Percentiles rank a stretch among this genome's conserved stretches.
These are phyloP conservation scores for Molossus alvarezi DNA, from an alignment of 2,797 vertebrate genomes.

Conservation along the genomic window DNA sequence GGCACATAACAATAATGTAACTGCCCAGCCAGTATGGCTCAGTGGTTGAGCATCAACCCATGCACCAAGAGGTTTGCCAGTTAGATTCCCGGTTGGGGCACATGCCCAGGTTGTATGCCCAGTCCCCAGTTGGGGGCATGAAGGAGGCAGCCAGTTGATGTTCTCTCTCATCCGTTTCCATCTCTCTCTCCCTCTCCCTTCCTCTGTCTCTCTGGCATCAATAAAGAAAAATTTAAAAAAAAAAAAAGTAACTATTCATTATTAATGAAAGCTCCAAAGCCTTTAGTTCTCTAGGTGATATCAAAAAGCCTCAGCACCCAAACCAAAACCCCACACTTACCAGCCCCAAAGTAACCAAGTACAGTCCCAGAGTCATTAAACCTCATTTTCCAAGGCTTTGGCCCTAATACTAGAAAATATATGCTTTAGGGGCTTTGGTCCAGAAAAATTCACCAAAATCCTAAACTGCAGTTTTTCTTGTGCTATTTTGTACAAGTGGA, in stretches of 20 bases:
- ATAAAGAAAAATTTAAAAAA: no score
- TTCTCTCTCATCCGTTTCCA: no score
- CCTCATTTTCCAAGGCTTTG: neutral
- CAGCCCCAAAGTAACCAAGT: constrained; percentile 35
- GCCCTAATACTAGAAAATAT: neutral
- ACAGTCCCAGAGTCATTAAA: constrained; percentile 24
- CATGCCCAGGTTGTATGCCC: no score
- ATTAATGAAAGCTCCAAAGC: constrained; percentile 18
- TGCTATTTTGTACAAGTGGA: neutral
- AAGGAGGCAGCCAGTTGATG: no score
- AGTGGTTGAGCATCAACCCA: no score
- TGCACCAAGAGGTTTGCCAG: no score
- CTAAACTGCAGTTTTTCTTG: constrained; percentile 22
- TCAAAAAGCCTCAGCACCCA: constrained; percentile 29
- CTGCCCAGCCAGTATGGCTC: no score
- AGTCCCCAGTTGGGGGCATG: no score
- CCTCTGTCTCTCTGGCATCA: no score
- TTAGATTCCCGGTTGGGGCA: no score
- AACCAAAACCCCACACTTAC: constrained; percentile 17
- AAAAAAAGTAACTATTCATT: constrained; percentile 37
- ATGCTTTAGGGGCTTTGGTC: neutral
- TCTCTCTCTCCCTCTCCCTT: no score
- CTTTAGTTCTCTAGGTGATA: constrained; percentile 10
- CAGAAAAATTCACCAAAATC: constrained; percentile 43
- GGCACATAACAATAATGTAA: constrained; percentile 17